Conservation (phyloP, 2,113 vertebrate species). For the Brachyhypopomus gauderio region DNA sequence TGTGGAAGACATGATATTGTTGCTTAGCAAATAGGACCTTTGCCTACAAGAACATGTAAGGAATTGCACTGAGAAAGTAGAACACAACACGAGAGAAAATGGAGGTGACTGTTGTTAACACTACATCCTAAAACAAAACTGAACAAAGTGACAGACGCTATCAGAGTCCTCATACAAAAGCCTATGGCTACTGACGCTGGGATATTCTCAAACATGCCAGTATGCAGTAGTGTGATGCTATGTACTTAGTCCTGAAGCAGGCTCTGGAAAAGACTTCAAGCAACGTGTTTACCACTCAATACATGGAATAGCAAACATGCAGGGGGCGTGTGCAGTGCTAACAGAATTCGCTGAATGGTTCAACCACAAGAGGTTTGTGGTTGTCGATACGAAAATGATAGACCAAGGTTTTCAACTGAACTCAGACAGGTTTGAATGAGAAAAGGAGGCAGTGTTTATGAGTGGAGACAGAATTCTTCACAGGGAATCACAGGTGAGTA, state of each 20-base stretch:
- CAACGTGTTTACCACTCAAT: constrained; percentile 22
- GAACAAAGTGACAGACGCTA: constrained; percentile 1
- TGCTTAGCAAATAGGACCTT: too few relatives aligned
- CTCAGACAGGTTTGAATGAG: too few relatives aligned
- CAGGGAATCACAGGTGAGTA: too few relatives aligned
- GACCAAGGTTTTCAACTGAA: too few relatives aligned
- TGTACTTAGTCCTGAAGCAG: constrained; percentile 24
- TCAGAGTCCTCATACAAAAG: constrained; percentile 17
- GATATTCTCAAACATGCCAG: constrained; percentile 42
- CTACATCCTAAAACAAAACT: constrained; percentile 10
- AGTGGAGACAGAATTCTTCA: too few relatives aligned
- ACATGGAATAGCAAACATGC: constrained; percentile 44
- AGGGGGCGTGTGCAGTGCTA: constrained; percentile 41
- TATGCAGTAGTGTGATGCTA: constrained; percentile 13
- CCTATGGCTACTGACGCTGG: constrained; percentile 30
- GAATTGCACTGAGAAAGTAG: neutral
- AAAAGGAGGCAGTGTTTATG: too few relatives aligned
- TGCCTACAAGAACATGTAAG: too few relatives aligned
- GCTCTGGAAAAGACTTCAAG: constrained; percentile 26
- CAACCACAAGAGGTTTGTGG: constrained; percentile 25
- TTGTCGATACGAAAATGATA: too few relatives aligned
- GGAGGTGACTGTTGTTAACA: constrained; percentile 26
- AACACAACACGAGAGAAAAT: constrained; percentile 15
- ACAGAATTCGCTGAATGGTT: constrained; percentile 34
- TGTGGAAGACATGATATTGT: too few relatives aligned